Base-by-base conservation (phyloP, 2,113 vertebrate genomes). In the Sander lucioperca region DNA sequence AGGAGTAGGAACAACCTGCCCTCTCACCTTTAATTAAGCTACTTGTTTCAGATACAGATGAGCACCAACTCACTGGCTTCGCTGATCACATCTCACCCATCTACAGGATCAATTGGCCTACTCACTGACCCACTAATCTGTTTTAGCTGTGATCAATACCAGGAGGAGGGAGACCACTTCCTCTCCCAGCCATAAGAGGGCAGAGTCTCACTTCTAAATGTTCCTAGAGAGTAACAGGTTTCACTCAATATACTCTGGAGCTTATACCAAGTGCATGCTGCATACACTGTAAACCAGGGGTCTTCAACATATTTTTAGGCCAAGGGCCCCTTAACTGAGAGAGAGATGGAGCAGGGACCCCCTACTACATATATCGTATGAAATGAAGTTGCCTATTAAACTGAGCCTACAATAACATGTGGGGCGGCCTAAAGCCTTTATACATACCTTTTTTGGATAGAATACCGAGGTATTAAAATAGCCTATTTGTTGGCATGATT, bases 31-130 rank as follows among this genome's bases (percentile, higher is more conserved):
- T 93, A 92, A 93, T 90, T 76, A 87, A 88, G 82, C 67, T 45
- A 79, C 90, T 84, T 90, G 85, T 87, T 92, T 88, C 71, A 75
- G 84, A 87, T 76, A 87, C 81, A 88, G 79, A 92, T 76, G 84
- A 89, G 74, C 72, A 83, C 12, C 30, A 83, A 72, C 80, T 80
- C 39, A 54, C 79, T 72, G 79, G 79, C 83, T 84, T 70, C 79
- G 79, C 65, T 79, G 68, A 82, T 82, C 70, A 59, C 18, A 18
- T 82, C 84, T 84, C 78, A 89, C 43, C 80, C 79, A 71, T 90
- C 77, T 56, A 67, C 69, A 71, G 21, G 84, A 91, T 91, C 87
- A 89, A 88, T 74, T 61, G 69, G 66, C 70, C 82, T 27, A 8
- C 75, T 83, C 63, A 27, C 81, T 76, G 87, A 79, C 78, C 77